Conservation (phyloP, 30 jellyfish, hydroid and myxozoan genomes). For the Hydra vulgaris region DNA sequence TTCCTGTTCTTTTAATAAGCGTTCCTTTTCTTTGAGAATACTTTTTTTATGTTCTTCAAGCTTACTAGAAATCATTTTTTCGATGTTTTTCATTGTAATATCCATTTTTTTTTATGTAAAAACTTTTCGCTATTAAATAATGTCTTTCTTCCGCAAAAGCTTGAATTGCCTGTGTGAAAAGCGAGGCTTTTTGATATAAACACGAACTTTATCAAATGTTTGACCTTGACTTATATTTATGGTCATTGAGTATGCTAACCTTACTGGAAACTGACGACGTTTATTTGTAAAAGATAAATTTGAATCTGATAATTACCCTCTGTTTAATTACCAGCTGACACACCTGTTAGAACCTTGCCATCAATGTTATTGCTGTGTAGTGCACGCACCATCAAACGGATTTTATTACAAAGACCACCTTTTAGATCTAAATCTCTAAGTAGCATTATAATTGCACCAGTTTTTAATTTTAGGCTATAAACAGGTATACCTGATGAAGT, state of each 20-base stretch:
- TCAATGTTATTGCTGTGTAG: no score
- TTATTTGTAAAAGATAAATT: conserved; percentile 15
- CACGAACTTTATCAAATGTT: conserved; percentile 25
- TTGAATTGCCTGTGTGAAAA: conserved; percentile 43
- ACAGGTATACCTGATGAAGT: conserved; percentile 35
- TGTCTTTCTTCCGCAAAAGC: no score
- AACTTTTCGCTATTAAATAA: no score
- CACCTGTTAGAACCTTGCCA: no score
- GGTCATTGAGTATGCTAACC: conserved; percentile 35
- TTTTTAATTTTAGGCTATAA: conserved; percentile 32
- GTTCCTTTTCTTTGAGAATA: no score
- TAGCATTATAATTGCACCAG: conserved; percentile 40
- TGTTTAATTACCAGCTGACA: conserved; percentile 5
- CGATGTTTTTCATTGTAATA: no score
- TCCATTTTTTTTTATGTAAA: no score
- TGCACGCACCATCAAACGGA: conserved; percentile 26
- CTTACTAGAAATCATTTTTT: no score
- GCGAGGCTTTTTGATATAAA: conserved; percentile 22
- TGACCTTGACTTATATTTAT: conserved; percentile 47
- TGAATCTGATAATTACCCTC: conserved; percentile 30
- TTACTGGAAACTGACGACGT: conserved; percentile 37
- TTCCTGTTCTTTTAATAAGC: no score
- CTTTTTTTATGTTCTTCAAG: no score
- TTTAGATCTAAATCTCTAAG: conserved; percentile 35
- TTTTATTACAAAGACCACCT: conserved; percentile 31